Base-by-base conservation (phyloP, 2,113 vertebrate species). In the Chauna torquata region DNA sequence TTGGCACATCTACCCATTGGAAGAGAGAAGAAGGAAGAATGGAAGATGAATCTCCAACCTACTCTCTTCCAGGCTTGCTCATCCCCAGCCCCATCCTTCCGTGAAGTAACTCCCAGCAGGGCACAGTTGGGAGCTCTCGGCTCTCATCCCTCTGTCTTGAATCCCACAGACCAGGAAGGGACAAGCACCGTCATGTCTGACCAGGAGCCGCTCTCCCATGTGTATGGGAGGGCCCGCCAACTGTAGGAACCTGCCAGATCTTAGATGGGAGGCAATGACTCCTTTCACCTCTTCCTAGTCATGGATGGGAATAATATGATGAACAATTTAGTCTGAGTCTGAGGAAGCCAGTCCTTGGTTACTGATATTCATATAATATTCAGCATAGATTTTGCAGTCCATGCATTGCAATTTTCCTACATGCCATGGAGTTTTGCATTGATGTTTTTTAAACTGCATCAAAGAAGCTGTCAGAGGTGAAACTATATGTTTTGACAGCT, bases 131-230 rank as follows among this genome's bases (percentile, higher is more conserved):
- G 15, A 76, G 18, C 32, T 79, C 17, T 23, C 44, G 76, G 1
- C 5, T 80, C 38, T 91, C 64, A 49, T n/a, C 25, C 11, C 7
- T 83, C 25, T 86, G 25, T 52, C 20, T 40, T 10, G 17, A 90
- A 76, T 68, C 12, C 13, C 52, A 72, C 11, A 59, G 47, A 65
- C 9, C 6, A 55, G 6, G 22, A 50, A 54, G 32, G 16, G 36
- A 42, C 19, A 11, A 50, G 12, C 1, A 2, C 18, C 28, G 42
- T 9, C 1, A 1, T 0, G 0, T 58, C 50, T 54, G 36, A 40
- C 7, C 36, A 70, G 44, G 38, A 70, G 16, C 40, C 61, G 11
- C 27, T 58, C n/a, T 75, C 6, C 23, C 50, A 2, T 19, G 3
- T 3, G 1, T n/a, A 13, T 13, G 11, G 32, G 18, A 94, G 2